These are phyloP conservation scores for Anoplolepis gracilipes DNA, from an alignment of 1,140 invertebrate species.

Conservation along the genomic window DNA sequence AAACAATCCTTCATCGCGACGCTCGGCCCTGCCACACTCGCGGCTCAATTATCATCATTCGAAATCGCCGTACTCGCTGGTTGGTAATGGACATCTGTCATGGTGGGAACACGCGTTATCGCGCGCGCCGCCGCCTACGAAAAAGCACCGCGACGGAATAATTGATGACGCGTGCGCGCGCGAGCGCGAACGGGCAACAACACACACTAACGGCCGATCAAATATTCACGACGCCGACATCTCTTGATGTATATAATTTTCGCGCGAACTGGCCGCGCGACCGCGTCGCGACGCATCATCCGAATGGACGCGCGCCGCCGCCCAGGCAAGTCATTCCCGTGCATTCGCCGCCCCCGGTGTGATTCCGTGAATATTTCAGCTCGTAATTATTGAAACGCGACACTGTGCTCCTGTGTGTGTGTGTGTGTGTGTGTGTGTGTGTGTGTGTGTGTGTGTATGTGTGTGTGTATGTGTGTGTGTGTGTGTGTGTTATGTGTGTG, in stretches of 20 bases:
- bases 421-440: not conserved
- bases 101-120: slow-evolving; percentile 47
- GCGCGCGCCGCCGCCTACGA: slow-evolving; percentile 41
- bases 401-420: not conserved
- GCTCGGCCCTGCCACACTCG: not conserved
- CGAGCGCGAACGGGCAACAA: slow-evolving; percentile 30
- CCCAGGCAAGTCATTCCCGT: slow-evolving; percentile 49
- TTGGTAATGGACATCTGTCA: slow-evolving; percentile 59
- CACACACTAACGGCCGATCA: slow-evolving; percentile 56
- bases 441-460: not conserved
- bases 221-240: slow-evolving; percentile 63
- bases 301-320: slow-evolving; percentile 51
- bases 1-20: slow-evolving; percentile 28
- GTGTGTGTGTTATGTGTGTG: no score
- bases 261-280: slow-evolving; percentile 46
- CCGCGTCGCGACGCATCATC: slow-evolving; percentile 42
- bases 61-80: slow-evolving; percentile 52
- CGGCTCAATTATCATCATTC: slow-evolving; percentile 53
- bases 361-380: slow-evolving; percentile 63
- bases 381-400: slow-evolving; percentile 61
- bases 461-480: not conserved
- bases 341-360: slow-evolving; percentile 48
- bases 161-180: slow-evolving; percentile 52
- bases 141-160: slow-evolving; percentile 58
- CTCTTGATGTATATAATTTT: slow-evolving; percentile 64